Conservation (phyloP, 2,113 vertebrate genomes). For the Paratilapia polleni region DNA sequence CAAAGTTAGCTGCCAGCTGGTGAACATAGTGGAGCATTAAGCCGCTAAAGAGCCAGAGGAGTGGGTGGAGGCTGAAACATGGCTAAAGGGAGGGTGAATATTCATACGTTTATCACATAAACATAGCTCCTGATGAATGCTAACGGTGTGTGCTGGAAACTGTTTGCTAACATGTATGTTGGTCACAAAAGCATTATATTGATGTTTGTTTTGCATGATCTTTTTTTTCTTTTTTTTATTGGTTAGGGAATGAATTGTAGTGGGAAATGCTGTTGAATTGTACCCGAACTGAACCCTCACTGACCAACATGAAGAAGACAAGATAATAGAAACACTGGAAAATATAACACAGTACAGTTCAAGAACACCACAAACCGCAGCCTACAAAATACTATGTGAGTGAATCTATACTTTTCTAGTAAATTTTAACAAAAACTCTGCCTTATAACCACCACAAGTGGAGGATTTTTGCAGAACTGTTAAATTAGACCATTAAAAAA, state of each 20-base stretch:
- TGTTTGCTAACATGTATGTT: too few relatives aligned
- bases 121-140: background rate
- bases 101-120: background rate
- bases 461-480: too few relatives aligned
- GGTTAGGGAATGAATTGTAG: background rate
- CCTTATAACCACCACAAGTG: too few relatives aligned
- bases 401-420: background rate
- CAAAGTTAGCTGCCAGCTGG: background rate
- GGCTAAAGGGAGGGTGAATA: background rate
- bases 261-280: background rate
- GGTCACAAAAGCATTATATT: background rate
- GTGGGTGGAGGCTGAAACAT: background rate
- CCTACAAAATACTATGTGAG: background rate
- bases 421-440: background rate
- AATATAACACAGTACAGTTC: background rate
- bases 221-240: background rate
- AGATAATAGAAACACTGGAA: background rate
- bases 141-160: background rate
- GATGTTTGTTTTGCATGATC: background rate
- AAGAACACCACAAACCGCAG: background rate
- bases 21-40: background rate
- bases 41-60: background rate
- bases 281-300: too few relatives aligned
- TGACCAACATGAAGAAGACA: background rate
- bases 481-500: background rate